Evolutionary conservation across 2,113 vertebrate genomes (phyloP), one percentile per base, ranked within the genome.

Genomic region (Nothoprocta pentlandii): DNA sequence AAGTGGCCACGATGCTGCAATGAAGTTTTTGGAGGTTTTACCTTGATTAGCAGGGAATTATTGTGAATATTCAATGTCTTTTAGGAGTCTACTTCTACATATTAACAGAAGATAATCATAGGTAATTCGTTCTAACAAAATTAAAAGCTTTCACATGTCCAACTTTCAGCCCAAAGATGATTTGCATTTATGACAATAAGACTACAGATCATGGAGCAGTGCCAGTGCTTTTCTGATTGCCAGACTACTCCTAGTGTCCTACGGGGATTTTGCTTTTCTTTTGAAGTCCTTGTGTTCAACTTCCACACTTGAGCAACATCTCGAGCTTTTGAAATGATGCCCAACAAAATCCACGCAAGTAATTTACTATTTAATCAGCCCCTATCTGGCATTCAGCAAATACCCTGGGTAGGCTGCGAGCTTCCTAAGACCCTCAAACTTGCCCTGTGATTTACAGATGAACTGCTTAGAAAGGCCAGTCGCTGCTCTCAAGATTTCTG

Each of bases 21-120:
- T 5, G 21, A 49, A 21, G 20, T 11, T 49, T 95, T 91, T 62
- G 10, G 9, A 87, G 53, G 20, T 51, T 87, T 61, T 47, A 6
- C 39, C 74, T 93, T 90, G 74, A 86, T 93, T 86, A 90, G 89
- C 73, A 34, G 46, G 15, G 87, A 92, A 92, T 94, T 93, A 63
- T 68, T 56, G 69, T 84, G 87, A 97, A 93, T 94, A 89, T 91
- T 96, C 96, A 93, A 89, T 87, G 77, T 83, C 63, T 96, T 95
- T 91, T 83, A 75, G 80, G 88, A 92, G 61, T 63, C 90, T 96
- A 92, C 83, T 95, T 97, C 91, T 74, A 94, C 26, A 5, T 95
- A 96, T 97, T 96, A 97, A 92, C 91, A 97, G 49, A 91, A 62
- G 92, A 94, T 96, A 95, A 97, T 96, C 90, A 94, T 7, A 87